Conservation (phyloP, 2,113 vertebrate species). For the Pseudorectes ferrugineus region DNA sequence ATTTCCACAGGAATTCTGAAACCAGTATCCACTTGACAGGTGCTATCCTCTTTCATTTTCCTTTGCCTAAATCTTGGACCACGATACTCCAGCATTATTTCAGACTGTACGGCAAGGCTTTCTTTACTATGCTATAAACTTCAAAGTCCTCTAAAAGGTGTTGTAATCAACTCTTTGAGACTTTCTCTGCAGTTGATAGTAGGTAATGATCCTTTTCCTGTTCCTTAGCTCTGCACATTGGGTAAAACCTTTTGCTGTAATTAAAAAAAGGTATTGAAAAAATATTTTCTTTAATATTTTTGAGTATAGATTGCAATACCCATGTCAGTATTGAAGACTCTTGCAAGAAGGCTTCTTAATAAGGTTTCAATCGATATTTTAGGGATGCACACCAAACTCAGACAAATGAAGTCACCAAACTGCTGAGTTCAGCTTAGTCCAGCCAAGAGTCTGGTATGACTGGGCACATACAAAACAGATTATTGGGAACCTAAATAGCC, state of each 20-base stretch:
- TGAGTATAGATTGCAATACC: background rate
- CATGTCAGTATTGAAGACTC: background rate
- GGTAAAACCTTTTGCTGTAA: fast-evolving
- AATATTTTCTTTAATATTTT: background rate
- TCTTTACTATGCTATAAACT: background rate
- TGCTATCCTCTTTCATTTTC: background rate
- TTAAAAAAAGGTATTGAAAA: background rate
- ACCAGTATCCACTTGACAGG: background rate
- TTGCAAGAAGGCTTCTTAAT: background rate
- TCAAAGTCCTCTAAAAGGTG: background rate
- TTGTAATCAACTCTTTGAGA: background rate
- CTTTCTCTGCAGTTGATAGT: background rate
- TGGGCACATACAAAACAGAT: background rate
- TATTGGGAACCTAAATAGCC: background rate
- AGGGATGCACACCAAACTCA: background rate
- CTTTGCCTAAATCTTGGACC: background rate
- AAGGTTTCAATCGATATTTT: background rate
- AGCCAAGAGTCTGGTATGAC: background rate
- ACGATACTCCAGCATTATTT: background rate
- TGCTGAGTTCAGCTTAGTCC: background rate
- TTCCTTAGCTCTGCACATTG: background rate
- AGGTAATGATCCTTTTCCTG: background rate
- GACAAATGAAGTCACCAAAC: background rate
- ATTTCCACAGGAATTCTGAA: background rate
- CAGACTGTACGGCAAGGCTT: background rate